Base-by-base conservation (phyloP, 1,140 invertebrate species). In the Araneus ventricosus region DNA sequence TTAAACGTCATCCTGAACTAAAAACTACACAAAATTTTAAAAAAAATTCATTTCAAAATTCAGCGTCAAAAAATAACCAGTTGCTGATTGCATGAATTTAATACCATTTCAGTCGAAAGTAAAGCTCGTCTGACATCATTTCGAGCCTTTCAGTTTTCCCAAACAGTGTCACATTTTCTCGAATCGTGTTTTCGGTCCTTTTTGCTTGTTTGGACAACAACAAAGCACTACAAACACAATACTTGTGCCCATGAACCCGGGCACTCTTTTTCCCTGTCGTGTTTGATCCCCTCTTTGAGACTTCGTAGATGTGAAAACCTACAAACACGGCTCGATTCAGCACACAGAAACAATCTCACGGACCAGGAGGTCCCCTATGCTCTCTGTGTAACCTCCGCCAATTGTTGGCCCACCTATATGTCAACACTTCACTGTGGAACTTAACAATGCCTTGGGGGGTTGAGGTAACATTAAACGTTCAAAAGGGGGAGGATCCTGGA, bases 391-490 rank as follows among this genome's bases (percentile, higher is more conserved):
- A 27, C n/a, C 70, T 39, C 70, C 39, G 37, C 37, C 39, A 37
- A 41, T 70, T 90, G 22, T 30, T 67, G 45, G 79, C n/a, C 4
- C 80, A 37, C 89, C 89, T 30, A 91, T 84, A 79, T 84, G 89
- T 91, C 89, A 91, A 91, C 89, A 91, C 89, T 91, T 91, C 89
- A 84, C 89, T 63, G 20, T 91, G n/a, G n/a, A 37, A 37, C 45
- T 30, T 17, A 63, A 84, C 89, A 90, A 79, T 90, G 70, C 41
- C 70, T 41, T 24, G 41, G 45, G 88, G 88, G 63, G 61, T 67
- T 80, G 88, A 90, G 70, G 88, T 80, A 90, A 90, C 88, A 90
- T 90, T 90, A 90, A 90, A 80, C 88, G 88, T 59, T 90, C 27
- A 79, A 90, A 90, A 80, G 88, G 10, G 59, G 39, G 27, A 30